Percentiles rank a stretch among this genome's conserved stretches.
Evolutionary conservation across 1,140 invertebrate genomes (phyloP).

Genomic region (Drosophila asahinai): DNA sequence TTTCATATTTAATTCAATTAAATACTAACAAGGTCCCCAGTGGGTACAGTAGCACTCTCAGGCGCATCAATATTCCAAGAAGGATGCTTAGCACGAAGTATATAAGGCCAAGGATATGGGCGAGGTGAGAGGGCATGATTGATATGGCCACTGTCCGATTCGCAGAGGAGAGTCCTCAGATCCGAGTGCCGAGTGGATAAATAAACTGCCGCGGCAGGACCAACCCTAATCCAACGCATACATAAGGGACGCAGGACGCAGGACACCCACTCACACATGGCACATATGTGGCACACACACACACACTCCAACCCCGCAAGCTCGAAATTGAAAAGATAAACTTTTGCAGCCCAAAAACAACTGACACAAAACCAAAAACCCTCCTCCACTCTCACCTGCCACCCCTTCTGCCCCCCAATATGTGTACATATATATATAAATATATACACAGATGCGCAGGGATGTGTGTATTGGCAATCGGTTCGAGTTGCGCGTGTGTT

Average conservation of each 20-base stretch:
- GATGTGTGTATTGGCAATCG: constrained; percentile 73
- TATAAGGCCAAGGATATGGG: not conserved
- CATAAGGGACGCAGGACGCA: constrained; percentile 1
- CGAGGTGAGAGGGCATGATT: constrained; percentile 40
- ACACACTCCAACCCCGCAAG: constrained; percentile 35
- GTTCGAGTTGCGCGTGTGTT: constrained; percentile 67
- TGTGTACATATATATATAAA: not conserved
- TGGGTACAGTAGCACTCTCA: constrained; percentile 7
- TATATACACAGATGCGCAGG: constrained; percentile 2
- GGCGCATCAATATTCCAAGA: not conserved
- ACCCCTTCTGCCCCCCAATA: not conserved
- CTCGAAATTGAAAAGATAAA: constrained; percentile 81
- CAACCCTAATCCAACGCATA: constrained; percentile 71
- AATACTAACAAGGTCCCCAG: not conserved
- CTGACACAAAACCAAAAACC: constrained; percentile 30
- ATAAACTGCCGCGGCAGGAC: constrained; percentile 53
- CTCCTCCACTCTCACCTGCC: constrained; percentile 12
- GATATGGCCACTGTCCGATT: constrained; percentile 73
- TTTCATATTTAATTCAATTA: constrained; percentile 5
- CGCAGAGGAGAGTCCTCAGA: constrained; percentile 17
- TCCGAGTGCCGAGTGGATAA: constrained; percentile 40
- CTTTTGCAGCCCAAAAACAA: constrained; percentile 73
- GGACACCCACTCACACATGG: constrained; percentile 23
- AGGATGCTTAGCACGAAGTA: not conserved
- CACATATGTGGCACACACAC: constrained; percentile 17